These are phyloP conservation scores for Himalopsyche kuldschensis DNA, from an alignment of 2,888 invertebrate species.

Conservation along the genomic window DNA sequence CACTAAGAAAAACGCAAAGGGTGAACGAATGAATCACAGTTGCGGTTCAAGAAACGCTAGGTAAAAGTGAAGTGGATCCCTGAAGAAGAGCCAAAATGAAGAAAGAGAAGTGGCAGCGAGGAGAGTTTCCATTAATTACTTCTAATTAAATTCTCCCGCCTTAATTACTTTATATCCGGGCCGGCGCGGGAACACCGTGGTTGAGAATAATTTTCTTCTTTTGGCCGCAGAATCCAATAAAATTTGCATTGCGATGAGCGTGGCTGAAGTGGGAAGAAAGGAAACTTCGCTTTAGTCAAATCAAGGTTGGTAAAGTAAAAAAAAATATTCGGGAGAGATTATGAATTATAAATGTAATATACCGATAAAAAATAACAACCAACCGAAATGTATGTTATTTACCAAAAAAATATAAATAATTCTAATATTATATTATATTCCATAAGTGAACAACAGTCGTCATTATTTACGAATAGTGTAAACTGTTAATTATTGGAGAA, in stretches of 20 bases:
- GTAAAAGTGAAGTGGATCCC: conserved; percentile 16
- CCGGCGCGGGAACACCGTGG: conserved; percentile 25
- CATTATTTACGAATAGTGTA: no score
- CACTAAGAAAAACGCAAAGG: conserved; percentile 38
- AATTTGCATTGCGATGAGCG: conserved; percentile 31
- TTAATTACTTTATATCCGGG: conserved; percentile 39
- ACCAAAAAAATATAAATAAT: no score
- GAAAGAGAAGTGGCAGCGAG: not conserved
- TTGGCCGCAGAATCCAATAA: conserved; percentile 32
- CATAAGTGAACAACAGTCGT: no score
- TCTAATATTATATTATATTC: no score
- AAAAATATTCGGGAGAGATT: no score
- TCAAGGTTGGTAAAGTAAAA: no score
- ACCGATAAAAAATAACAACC: no score
- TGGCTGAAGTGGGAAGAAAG: not conserved
- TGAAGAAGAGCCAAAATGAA: not conserved
- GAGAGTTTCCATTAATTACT: conserved; percentile 40
- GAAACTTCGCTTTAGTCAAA: not conserved
- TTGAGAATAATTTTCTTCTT: conserved; percentile 30
- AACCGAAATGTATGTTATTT: no score
- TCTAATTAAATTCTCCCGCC: conserved; percentile 40
- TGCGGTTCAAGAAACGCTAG: conserved; percentile 34
- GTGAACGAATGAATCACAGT: conserved; percentile 40
- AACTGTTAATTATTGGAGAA: no score
- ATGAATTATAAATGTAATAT: no score